Conservation (phyloP, 2,113 vertebrate genomes). For the Varanus komodoensis region DNA sequence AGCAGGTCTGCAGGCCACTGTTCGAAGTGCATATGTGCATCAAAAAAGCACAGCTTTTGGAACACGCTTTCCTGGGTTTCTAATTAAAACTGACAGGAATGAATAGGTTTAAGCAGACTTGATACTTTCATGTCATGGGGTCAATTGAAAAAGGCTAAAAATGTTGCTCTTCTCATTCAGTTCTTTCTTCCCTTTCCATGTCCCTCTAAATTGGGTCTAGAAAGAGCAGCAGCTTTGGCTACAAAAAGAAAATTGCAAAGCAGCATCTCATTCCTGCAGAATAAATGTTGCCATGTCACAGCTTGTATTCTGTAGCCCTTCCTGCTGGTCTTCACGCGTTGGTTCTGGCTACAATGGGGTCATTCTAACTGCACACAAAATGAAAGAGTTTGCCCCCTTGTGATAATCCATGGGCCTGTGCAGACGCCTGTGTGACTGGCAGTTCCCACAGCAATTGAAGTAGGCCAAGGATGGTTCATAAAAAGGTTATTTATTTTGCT, state of each 20-base stretch:
- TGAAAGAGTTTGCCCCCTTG: not conserved
- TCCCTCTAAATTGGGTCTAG: slow-evolving; percentile 9
- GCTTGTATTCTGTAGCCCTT: rapidly evolving
- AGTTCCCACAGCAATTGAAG: not conserved
- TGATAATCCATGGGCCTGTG: not conserved
- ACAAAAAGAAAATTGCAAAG: not conserved
- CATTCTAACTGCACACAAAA: not conserved
- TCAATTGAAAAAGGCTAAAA: slow-evolving; percentile 31
- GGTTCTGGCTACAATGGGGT: not conserved
- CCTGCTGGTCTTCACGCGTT: not conserved
- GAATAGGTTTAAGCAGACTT: slow-evolving; percentile 9
- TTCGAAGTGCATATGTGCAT: not conserved
- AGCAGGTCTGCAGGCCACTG: slow-evolving; percentile 10
- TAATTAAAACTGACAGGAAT: slow-evolving; percentile 9
- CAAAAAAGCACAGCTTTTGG: slow-evolving; percentile 14
- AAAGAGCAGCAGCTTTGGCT: not conserved
- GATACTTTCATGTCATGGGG: slow-evolving; percentile 1
- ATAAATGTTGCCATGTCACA: not conserved
- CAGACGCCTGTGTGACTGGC: not conserved
- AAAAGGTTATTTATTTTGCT: not conserved
- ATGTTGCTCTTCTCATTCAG: not conserved
- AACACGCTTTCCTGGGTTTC: not conserved
- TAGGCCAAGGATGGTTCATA: not conserved
- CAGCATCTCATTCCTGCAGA: not conserved
- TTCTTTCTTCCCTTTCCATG: not conserved